These are phyloP conservation scores for Meriones unguiculatus DNA, from an alignment of 2,113 vertebrate genomes.

Conservation along the genomic window DNA sequence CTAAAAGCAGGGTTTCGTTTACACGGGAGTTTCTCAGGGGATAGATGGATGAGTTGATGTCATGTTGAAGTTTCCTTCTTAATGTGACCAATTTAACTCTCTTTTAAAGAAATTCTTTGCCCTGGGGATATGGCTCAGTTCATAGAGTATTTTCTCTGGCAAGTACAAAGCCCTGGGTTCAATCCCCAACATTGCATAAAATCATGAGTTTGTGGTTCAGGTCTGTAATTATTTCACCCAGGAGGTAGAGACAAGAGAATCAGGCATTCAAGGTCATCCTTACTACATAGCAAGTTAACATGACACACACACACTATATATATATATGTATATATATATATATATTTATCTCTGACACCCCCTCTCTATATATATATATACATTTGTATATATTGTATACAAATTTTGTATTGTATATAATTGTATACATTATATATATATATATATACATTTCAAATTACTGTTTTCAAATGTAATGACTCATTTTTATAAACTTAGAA, in stretches of 20 bases:
- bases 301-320: too few relatives aligned
- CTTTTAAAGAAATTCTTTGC: slow-evolving; percentile 15
- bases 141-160: neutral
- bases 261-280: neutral
- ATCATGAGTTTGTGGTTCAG: neutral
- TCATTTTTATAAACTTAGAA: neutral
- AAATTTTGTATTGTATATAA: too few relatives aligned
- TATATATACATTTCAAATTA: neutral
- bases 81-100: neutral
- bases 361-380: too few relatives aligned
- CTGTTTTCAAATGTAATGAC: neutral
- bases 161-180: neutral
- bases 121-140: neutral
- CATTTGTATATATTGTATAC: too few relatives aligned
- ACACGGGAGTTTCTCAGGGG: neutral
- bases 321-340: too few relatives aligned
- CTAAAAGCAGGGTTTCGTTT: slow-evolving; percentile 1
- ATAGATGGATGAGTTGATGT: neutral
- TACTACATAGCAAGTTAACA: neutral
- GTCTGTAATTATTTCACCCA: neutral
- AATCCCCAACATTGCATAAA: neutral
- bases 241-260: neutral
- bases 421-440: neutral
- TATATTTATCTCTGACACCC: too few relatives aligned
- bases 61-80: neutral